Evolutionary conservation across 2,113 vertebrate genomes (phyloP).

Genomic region (Phyllostomus discolor): DNA sequence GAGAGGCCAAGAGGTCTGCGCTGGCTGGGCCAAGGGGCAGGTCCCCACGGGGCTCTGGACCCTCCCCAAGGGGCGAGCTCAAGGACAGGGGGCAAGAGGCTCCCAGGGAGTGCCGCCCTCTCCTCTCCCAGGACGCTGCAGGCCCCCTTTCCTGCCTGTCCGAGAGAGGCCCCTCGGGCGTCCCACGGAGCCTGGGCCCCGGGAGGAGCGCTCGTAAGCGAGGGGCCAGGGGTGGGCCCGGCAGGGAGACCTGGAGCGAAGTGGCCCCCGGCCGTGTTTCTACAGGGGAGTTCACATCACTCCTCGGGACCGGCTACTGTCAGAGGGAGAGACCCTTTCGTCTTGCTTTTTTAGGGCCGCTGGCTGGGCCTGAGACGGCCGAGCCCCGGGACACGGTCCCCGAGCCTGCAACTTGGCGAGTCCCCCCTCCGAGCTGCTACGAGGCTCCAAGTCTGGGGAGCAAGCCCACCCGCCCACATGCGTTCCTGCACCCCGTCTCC

Average conservation of each 20-base stretch:
- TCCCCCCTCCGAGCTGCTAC: rapidly evolving
- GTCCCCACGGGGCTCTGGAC: background rate
- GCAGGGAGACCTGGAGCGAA: too few relatives aligned
- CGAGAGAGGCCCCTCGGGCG: rapidly evolving
- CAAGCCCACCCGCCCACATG: too few relatives aligned
- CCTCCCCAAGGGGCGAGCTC: background rate
- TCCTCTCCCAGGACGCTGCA: background rate
- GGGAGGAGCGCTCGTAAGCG: background rate
- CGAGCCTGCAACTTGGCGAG: rapidly evolving
- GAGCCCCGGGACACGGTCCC: rapidly evolving
- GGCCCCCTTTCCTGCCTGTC: background rate
- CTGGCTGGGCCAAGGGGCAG: background rate
- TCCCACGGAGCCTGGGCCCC: background rate
- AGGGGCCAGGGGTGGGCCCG: rapidly evolving
- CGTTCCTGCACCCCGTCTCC: background rate
- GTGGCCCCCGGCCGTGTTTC: background rate
- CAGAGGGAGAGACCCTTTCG: rapidly evolving
- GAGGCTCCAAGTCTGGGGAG: too few relatives aligned
- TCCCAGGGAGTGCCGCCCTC: background rate
- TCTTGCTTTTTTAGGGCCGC: background rate
- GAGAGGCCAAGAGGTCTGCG: background rate
- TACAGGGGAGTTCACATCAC: rapidly evolving
- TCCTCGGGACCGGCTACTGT: rapidly evolving
- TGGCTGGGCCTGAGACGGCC: background rate
- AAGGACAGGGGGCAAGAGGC: background rate